Evolutionary conservation across 2,888 invertebrate genomes (phyloP), one percentile per base, ranked within the genome.

Genomic region (Melieria crassipennis): DNA sequence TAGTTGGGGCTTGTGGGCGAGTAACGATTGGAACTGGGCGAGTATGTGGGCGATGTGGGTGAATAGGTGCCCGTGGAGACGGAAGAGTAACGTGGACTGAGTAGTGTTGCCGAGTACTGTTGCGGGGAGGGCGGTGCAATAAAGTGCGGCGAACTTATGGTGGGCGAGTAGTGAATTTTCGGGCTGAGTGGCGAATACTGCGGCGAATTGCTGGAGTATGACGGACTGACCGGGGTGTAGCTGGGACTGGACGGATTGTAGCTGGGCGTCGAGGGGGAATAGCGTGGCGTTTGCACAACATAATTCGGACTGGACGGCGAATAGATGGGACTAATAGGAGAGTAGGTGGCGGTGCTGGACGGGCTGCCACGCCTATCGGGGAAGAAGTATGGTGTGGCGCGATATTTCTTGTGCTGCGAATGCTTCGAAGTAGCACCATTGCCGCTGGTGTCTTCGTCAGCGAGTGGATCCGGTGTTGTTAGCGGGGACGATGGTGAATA

Each of bases 201-300:
- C 0, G 94, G 93, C 78, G 87, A 88, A 6, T 92, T 91, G 3
- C 93, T 92, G 0, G 93, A 92, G 87, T 92, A 92, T 58, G 61
- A 90, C 91, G 0, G 94, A 94, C 82, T 92, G 0, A 92, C 91
- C 0, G 95, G 93, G 62, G 90, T 89, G 75, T 90, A 91, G 75
- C 92, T 88, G 74, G 94, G 92, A 50, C 90, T 90, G 0, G 91
- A 91, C 2, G 91, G 91, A 0, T 90, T 90, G 81, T 92, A 93
- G 5, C 89, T 90, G 0, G 92, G 94, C 72, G 91, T 92, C 1
- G 92, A 91, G 0, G 94, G 94, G 1, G 92, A 91, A 80, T 93
- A 93, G 90, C 56, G 91, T 1, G 93, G 93, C 4, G 91, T 92
- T 0, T 91, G 91, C 4, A 73, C 75, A 9, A 77, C 70, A 85